Percentiles rank a stretch among this genome's conserved stretches.
phyloP scores from a whole-genome alignment of 2,888 invertebrate species.

The Eupithecia centaureata region DNA sequence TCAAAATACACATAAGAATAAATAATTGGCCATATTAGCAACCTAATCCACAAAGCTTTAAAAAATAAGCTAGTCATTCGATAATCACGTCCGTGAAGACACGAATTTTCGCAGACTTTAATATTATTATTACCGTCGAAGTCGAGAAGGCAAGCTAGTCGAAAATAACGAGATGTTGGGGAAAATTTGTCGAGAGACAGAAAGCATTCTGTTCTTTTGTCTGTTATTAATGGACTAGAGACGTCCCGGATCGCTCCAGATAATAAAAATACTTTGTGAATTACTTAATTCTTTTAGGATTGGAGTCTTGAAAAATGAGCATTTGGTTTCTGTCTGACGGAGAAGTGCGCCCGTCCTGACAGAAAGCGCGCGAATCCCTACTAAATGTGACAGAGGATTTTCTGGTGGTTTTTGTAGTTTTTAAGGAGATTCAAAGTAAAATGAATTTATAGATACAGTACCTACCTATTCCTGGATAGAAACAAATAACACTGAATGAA shows the following conservation, averaged over 20 bases:
- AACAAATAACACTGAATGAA: too few relatives aligned
- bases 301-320: constrained; percentile 50
- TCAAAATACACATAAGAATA: too few relatives aligned
- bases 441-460: too few relatives aligned
- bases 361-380: constrained; percentile 5
- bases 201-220: constrained; percentile 56
- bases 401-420: neutral
- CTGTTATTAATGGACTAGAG: constrained; percentile 54
- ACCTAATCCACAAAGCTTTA: too few relatives aligned
- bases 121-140: neutral
- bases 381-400: neutral
- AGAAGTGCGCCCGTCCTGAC: constrained; percentile 35
- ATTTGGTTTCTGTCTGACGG: constrained; percentile 54
- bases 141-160: constrained; percentile 28
- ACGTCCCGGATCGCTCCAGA: constrained; percentile 54
- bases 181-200: constrained; percentile 58
- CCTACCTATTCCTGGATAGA: too few relatives aligned
- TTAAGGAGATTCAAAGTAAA: too few relatives aligned
- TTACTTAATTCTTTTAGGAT: constrained; percentile 56
- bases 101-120: too few relatives aligned
- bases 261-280: constrained; percentile 65
- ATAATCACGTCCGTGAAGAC: too few relatives aligned
- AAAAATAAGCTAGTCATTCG: too few relatives aligned
- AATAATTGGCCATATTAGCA: too few relatives aligned
- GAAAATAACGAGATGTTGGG: constrained; percentile 66